phyloP scores from a whole-genome alignment of 2,113 vertebrate genomes.

The Elgaria multicarinata region DNA sequence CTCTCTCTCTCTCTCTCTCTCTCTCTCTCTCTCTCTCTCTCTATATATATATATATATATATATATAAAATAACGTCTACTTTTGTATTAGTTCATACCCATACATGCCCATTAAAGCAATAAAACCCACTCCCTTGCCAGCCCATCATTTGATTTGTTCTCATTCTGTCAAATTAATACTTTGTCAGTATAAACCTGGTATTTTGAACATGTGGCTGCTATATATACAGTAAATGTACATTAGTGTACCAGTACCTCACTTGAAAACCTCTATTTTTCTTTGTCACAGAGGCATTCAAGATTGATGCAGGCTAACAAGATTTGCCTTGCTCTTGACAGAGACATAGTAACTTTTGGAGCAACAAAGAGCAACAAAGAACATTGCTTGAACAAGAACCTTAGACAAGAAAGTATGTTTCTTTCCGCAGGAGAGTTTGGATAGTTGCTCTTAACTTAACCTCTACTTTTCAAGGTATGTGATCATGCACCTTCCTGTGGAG shows the following conservation, averaged over 20 bases:
- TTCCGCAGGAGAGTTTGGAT: too few species aligned
- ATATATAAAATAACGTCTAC: neutral
- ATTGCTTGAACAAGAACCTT: too few species aligned
- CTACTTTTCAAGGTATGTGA: neutral
- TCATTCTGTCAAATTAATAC: neutral
- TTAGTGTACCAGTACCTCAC: neutral
- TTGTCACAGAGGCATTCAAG: neutral
- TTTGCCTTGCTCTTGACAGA: neutral
- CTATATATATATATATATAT: neutral
- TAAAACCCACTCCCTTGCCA: neutral
- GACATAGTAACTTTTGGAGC: neutral
- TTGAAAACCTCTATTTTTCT: neutral
- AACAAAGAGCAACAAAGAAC: too few species aligned
- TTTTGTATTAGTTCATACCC: neutral
- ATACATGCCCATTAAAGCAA: neutral
- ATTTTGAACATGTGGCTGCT: neutral
- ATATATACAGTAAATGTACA: neutral
- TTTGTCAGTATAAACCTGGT: neutral
- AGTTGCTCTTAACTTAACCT: neutral
- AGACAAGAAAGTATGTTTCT: neutral
- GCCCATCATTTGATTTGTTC: neutral
- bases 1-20: too few species aligned
- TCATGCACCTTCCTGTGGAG: too few species aligned
- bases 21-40: too few species aligned
- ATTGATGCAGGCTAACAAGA: neutral